A percentile compares a stretch with the other conserved stretches of the same genome.
Conservation (phyloP, 2,797 vertebrate genomes). For the Tapera naevia region DNA sequence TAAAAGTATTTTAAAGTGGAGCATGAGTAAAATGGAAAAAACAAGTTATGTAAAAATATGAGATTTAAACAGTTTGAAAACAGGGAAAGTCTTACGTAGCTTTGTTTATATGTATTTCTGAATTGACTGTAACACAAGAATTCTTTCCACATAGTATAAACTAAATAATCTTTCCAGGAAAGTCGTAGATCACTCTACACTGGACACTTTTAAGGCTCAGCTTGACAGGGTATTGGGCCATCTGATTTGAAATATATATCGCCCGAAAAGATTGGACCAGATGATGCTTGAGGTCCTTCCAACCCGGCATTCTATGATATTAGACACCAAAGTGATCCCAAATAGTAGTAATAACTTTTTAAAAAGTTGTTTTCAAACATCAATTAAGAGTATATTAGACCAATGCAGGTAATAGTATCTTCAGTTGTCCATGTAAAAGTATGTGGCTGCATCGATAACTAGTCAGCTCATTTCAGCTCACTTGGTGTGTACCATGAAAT, state of each 20-base stretch:
- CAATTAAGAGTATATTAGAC: neutral
- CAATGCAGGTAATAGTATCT: neutral
- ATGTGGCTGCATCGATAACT: accelerated
- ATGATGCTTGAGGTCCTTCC: no score
- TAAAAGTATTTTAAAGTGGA: neutral
- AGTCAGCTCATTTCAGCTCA: neutral
- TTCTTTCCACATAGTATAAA: no score
- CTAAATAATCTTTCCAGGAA: no score
- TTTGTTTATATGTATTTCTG: neutral
- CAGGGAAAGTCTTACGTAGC: neutral
- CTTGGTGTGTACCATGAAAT: neutral
- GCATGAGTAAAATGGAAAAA: neutral
- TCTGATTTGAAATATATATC: no score
- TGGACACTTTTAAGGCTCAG: no score
- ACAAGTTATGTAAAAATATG: neutral
- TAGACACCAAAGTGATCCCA: neutral
- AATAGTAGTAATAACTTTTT: neutral
- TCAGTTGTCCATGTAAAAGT: neutral
- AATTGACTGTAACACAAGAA: neutral
- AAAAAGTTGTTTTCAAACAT: neutral
- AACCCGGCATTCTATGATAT: no score
- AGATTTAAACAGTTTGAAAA: neutral
- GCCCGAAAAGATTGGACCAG: no score
- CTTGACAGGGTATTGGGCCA: no score
- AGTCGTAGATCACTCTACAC: no score